phyloP scores from a whole-genome alignment of 2,113 vertebrate genomes.

The Bucco capensis region DNA sequence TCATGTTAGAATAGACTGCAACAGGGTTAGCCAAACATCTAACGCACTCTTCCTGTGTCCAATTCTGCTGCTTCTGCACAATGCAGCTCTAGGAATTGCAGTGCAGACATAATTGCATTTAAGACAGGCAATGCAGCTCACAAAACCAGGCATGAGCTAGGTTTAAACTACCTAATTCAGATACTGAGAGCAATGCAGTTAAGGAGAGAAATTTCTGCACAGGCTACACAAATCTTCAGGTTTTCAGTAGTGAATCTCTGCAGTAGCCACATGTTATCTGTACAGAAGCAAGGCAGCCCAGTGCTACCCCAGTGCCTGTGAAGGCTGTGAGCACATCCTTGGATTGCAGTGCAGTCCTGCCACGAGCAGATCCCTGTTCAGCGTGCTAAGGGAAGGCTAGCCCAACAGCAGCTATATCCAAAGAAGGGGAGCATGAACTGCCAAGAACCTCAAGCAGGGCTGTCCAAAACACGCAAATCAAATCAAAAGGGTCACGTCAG shows the following conservation, averaged over 20 bases:
- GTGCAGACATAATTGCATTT: not conserved
- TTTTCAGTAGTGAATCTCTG: not conserved
- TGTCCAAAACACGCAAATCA: not conserved
- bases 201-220: not conserved
- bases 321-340: not conserved
- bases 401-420: not conserved
- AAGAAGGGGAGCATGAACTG: not conserved
- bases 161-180: not conserved
- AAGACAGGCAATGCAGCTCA: not conserved
- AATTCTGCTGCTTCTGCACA: not conserved
- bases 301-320: not conserved
- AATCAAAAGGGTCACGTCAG: not conserved
- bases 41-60: not conserved
- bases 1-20: not conserved
- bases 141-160: not conserved
- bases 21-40: not conserved
- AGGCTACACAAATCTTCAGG: not conserved
- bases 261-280: not conserved
- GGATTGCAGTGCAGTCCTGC: not conserved
- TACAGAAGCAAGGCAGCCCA: not conserved
- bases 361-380: fast-evolving
- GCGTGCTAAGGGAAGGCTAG: not conserved
- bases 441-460: not conserved
- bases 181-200: not conserved
- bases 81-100: not conserved